Conservation (phyloP, 2,888 invertebrate species). For the Stenotaenia linearis region DNA sequence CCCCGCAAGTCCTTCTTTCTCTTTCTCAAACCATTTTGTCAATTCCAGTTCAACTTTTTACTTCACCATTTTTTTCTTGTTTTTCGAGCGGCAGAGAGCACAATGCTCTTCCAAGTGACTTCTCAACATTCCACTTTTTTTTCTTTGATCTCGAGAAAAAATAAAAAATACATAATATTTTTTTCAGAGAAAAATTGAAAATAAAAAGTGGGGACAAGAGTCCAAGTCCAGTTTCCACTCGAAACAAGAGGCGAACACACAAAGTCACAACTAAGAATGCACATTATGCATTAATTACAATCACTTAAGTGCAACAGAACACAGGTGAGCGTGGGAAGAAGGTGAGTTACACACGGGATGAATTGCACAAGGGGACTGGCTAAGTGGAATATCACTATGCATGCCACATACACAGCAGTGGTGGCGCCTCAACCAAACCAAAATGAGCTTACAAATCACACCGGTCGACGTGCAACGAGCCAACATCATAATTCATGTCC, state of each 20-base stretch:
- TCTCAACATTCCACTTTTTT: slow-evolving; percentile 8
- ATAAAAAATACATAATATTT: neutral
- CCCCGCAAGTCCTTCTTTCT: neutral
- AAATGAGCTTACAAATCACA: slow-evolving; percentile 19
- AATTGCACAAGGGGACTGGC: slow-evolving; percentile 13
- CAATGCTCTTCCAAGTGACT: slow-evolving; percentile 15
- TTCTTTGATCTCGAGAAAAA: neutral
- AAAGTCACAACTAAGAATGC: slow-evolving; percentile 15
- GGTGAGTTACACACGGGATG: slow-evolving; percentile 19
- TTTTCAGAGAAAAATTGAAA: neutral
- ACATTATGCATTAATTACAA: slow-evolving; percentile 19
- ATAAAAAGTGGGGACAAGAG: neutral
- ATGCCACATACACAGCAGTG: slow-evolving; percentile 19
- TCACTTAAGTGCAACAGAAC: slow-evolving; percentile 13
- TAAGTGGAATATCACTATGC: slow-evolving; percentile 19
- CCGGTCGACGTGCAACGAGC: slow-evolving; percentile 5
- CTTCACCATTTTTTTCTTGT: neutral
- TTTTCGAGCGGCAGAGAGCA: neutral
- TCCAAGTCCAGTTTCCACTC: slow-evolving; percentile 2
- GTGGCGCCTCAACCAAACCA: slow-evolving; percentile 19
- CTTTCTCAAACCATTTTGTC: neutral
- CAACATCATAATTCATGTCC: neutral
- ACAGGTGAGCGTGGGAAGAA: slow-evolving; percentile 15
- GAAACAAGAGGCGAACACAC: slow-evolving; percentile 10
- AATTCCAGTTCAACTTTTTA: slow-evolving; percentile 2